Evolutionary conservation across 2,888 invertebrate genomes (phyloP), one percentile per base, ranked within the genome.

Genomic region (Hirudinaria manillensis): DNA sequence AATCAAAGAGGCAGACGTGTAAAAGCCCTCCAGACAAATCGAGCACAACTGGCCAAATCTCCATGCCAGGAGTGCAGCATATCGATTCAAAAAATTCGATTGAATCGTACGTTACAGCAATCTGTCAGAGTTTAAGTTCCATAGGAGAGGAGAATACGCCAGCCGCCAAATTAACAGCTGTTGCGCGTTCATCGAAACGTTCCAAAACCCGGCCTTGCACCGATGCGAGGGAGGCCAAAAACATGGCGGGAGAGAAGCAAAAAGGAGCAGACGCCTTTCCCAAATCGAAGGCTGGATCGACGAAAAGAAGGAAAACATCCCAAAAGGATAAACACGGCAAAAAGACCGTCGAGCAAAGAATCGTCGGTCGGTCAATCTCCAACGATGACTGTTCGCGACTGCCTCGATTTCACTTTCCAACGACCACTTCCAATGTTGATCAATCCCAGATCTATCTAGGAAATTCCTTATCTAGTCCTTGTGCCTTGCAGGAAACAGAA

Each of bases 71-170:
- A 19, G 45, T 38, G 71, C 24, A n/a, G 53, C 70, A 7, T 34
- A 45, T 29, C 55, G 75, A 29, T 77, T 10, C 65, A 61, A 77
- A 78, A 34, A 72, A 65, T 27, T 77, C 78, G 56, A 76, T 76
- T 32, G 79, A 79, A 29, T 79, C 79, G 32, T 79, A 79, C 53
- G 77, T 79, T 19, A 79, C 79, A 6, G 79, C 76, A 27, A 53
- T 34, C 34, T 38, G 72, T 67, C 61, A 61, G 61, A 61, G 61
- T 29, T 10, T 61, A 61, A 61, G 24, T 24, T 61, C 61, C 24
- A 61, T 61, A 3, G 61, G 29, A 61, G 61, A 61, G 29, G 29
- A 61, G 29, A n/a, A 61, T 7, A 61, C 24, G 10, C 13, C 29
- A 27, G 61, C 61, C 24, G 61, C 4, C 24, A 27, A 1, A 27